Evolutionary conservation across 2,113 vertebrate species (phyloP).

Genomic region (Pomatostomus ruficeps): DNA sequence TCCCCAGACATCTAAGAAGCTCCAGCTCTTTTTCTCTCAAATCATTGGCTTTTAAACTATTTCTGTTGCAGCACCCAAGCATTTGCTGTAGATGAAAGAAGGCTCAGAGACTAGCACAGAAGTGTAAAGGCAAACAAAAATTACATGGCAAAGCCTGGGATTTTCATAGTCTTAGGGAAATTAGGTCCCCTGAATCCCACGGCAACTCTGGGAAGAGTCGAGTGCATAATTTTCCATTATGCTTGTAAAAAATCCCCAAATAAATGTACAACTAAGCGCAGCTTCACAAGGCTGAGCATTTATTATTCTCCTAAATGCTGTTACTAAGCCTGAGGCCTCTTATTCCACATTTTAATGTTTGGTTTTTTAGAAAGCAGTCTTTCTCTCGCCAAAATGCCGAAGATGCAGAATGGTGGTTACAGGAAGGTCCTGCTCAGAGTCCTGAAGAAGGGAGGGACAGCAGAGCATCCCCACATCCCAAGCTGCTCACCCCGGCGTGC

Average conservation of each 20-base stretch:
- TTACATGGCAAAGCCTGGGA: neutral
- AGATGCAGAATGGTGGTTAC: neutral
- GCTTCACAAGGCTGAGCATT: neutral
- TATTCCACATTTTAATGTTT: neutral
- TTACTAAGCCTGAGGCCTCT: neutral
- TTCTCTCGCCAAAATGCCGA: neutral
- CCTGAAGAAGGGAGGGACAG: neutral
- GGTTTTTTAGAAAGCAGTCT: neutral
- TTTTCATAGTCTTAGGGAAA: neutral
- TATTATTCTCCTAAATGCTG: neutral
- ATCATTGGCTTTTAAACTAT: neutral
- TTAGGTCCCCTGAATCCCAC: neutral
- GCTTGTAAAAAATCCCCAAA: neutral
- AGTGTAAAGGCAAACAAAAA: conserved; percentile 1
- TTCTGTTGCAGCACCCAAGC: neutral
- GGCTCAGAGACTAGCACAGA: neutral
- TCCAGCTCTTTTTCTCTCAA: neutral
- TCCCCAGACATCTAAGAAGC: neutral
- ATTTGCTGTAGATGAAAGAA: neutral
- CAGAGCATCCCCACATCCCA: neutral
- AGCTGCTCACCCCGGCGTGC: neutral
- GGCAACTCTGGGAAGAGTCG: neutral
- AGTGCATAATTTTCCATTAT: neutral
- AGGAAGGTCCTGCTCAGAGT: neutral
- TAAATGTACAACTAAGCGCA: neutral